phyloP scores from a whole-genome alignment of 1,140 invertebrate species.

The Aphaenogaster floridana region DNA sequence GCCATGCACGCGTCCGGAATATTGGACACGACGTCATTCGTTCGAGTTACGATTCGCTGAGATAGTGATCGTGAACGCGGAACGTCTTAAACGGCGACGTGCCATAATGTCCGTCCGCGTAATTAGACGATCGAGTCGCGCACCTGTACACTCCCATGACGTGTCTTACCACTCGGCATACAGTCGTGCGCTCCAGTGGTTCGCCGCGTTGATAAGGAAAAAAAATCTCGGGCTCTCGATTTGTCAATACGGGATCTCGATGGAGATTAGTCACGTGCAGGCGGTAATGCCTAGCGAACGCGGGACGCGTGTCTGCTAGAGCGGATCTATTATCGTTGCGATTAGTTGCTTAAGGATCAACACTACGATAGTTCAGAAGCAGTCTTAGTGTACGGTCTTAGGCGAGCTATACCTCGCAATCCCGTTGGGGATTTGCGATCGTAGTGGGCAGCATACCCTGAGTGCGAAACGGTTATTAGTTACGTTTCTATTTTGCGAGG shows the following conservation, averaged over 20 bases:
- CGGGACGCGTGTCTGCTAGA: constrained; percentile 58
- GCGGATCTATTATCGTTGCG: constrained; percentile 33
- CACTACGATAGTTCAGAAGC: not conserved
- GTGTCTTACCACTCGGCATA: constrained; percentile 63
- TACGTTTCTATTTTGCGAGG: not conserved
- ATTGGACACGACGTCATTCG: constrained; percentile 6
- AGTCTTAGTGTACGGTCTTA: constrained; percentile 23
- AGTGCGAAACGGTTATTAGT: not conserved
- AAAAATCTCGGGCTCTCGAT: constrained; percentile 73
- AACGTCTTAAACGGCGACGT: constrained; percentile 75
- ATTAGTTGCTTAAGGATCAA: constrained; percentile 52
- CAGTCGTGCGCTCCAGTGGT: constrained; percentile 29
- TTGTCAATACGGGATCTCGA: constrained; percentile 81
- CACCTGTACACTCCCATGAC: constrained; percentile 79
- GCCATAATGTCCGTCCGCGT: constrained; percentile 71
- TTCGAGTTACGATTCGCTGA: not conserved
- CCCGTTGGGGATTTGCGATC: not conserved
- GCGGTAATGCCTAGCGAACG: constrained; percentile 74
- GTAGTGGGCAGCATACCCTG: not conserved
- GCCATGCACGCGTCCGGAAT: not conserved
- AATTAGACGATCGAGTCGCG: constrained; percentile 78
- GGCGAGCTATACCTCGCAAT: not conserved
- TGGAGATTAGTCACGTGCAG: constrained; percentile 79
- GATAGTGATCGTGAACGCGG: constrained; percentile 48
- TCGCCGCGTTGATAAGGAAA: constrained; percentile 43